Conservation (phyloP, 2,113 vertebrate species). For the Alligator sinensis region DNA sequence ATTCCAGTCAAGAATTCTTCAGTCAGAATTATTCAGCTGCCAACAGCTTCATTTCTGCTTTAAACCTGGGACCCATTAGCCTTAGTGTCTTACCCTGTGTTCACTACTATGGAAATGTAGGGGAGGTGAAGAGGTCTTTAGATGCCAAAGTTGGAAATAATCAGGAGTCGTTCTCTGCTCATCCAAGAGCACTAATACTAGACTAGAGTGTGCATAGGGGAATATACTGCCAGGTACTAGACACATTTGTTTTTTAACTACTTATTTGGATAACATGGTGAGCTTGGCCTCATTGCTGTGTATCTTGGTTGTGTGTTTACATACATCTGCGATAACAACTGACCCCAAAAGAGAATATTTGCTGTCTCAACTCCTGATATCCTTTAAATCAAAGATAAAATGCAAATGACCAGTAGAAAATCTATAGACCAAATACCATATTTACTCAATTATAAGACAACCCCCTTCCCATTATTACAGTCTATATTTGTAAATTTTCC, state of each 20-base stretch:
- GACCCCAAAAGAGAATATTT: not conserved
- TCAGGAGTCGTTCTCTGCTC: not conserved
- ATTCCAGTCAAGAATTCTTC: not conserved
- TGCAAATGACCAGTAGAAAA: not conserved
- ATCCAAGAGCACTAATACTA: not conserved
- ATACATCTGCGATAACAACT: not conserved
- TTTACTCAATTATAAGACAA: too few relatives aligned
- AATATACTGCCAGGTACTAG: not conserved
- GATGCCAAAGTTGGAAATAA: not conserved
- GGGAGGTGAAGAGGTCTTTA: not conserved
- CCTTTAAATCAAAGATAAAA: not conserved
- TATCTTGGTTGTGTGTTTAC: not conserved
- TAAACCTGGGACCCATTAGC: not conserved
- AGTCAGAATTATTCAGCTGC: not conserved
- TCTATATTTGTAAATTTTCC: too few relatives aligned
- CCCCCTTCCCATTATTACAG: too few relatives aligned
- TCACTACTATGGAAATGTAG: not conserved
- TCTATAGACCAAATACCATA: not conserved
- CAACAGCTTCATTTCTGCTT: not conserved
- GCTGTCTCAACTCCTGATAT: not conserved
- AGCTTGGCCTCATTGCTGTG: not conserved
- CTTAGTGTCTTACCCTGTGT: not conserved
- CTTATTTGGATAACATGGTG: not conserved
- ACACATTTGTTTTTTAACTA: not conserved
- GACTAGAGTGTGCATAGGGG: fast-evolving